These are phyloP conservation scores for Rhagoletis pomonella DNA, from an alignment of 1,140 invertebrate species.

Conservation along the genomic window DNA sequence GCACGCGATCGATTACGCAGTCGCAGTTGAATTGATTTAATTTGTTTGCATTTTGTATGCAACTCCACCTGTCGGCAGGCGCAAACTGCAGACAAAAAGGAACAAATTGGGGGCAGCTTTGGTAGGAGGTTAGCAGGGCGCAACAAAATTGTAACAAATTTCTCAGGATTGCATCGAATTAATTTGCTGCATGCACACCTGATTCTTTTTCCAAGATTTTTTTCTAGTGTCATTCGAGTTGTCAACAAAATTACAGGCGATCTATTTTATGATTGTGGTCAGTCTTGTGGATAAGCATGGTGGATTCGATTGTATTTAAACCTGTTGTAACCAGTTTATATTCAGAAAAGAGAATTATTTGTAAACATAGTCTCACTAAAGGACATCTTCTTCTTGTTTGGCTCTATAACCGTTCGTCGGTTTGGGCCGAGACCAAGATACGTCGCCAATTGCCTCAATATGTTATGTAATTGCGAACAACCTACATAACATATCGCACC, in stretches of 20 bases:
- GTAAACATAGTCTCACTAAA: too few species aligned
- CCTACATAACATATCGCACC: too few species aligned
- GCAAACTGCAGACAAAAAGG: neutral
- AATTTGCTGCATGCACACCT: neutral
- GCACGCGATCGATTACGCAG: slow-evolving; percentile 50
- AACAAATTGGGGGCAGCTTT: neutral
- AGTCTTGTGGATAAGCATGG: neutral
- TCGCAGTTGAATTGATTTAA: slow-evolving; percentile 44
- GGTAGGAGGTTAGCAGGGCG: neutral
- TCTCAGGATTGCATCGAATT: slow-evolving; percentile 11
- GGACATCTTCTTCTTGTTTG: too few species aligned
- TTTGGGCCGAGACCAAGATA: too few species aligned
- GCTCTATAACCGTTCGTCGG: too few species aligned
- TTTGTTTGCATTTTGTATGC: slow-evolving; percentile 30
- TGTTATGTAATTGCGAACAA: too few species aligned
- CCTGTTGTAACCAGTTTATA: too few species aligned
- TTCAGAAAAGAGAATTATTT: too few species aligned
- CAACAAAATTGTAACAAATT: slow-evolving; percentile 35
- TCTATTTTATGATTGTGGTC: neutral
- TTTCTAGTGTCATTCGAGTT: slow-evolving; percentile 21
- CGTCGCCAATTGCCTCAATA: too few species aligned
- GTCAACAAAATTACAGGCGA: neutral
- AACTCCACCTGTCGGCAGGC: neutral
- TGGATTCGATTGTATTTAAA: neutral
- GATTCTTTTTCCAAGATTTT: neutral